Evolutionary conservation across 2,113 vertebrate genomes (phyloP).

Genomic region (Diphyllodes magnificus): DNA sequence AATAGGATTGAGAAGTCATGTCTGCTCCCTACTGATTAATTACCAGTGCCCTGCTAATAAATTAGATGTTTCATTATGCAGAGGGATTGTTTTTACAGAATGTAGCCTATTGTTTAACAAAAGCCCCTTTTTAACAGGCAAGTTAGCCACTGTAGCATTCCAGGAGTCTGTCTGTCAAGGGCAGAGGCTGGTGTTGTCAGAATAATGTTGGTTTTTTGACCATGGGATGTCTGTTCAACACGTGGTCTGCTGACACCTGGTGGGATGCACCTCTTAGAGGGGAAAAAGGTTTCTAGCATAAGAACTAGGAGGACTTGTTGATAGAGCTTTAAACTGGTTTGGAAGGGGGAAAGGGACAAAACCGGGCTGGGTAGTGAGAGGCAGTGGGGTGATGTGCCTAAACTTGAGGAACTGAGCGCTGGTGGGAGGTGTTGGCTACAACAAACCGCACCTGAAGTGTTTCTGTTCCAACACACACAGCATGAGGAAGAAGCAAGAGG

Average conservation of each 20-base stretch:
- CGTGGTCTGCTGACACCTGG: neutral
- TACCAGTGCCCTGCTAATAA: neutral
- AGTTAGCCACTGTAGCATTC: neutral
- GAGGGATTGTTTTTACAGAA: slow-evolving; percentile 4
- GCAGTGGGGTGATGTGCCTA: neutral
- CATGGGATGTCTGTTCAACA: neutral
- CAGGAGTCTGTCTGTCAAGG: neutral
- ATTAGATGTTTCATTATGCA: neutral
- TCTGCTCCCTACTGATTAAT: neutral
- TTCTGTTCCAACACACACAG: neutral
- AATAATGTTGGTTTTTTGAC: neutral
- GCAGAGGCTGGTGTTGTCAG: neutral
- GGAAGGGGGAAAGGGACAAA: neutral
- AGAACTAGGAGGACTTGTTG: neutral
- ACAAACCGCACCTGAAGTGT: neutral
- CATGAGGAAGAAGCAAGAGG: neutral
- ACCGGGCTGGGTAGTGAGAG: neutral
- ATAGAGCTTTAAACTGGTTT: neutral
- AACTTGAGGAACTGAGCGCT: neutral
- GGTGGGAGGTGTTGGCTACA: neutral
- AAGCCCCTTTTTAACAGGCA: neutral
- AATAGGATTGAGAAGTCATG: neutral
- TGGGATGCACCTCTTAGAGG: neutral
- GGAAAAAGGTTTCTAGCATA: neutral
- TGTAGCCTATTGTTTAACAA: neutral